Evolutionary conservation across 2,888 invertebrate genomes (phyloP).

Genomic region (Diabrotica balteata): DNA sequence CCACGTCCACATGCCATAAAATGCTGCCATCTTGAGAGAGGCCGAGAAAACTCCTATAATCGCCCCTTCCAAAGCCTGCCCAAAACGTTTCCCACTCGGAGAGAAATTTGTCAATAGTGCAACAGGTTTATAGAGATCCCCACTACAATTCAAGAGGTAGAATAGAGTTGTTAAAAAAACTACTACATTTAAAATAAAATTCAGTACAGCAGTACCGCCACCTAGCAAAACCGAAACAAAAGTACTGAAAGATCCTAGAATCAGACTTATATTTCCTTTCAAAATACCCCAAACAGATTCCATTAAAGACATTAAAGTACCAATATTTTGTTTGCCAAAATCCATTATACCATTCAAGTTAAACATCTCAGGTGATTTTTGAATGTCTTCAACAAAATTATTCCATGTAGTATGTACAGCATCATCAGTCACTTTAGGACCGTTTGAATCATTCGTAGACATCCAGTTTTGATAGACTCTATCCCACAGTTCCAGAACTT

Average conservation of each 20-base stretch:
- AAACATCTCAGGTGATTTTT: conserved; percentile 78
- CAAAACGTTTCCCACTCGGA: conserved; percentile 80
- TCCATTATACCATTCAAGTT: conserved; percentile 76
- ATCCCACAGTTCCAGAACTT: conserved; percentile 93
- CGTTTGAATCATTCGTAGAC: conserved; percentile 69
- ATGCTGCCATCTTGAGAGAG: conserved; percentile 94
- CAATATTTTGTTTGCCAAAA: conserved; percentile 90
- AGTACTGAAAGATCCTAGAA: conserved; percentile 85
- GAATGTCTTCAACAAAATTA: conserved; percentile 72
- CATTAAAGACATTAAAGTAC: conserved; percentile 84
- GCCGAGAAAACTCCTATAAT: conserved; percentile 95
- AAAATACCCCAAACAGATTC: conserved; percentile 89
- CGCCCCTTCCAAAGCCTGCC: conserved; percentile 83
- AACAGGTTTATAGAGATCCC: conserved; percentile 89
- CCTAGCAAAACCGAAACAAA: conserved; percentile 86
- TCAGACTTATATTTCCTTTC: conserved; percentile 89
- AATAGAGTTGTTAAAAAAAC: conserved; percentile 97
- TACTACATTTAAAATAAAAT: conserved; percentile 84
- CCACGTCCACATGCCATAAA: conserved; percentile 99
- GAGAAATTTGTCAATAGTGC: conserved; percentile 85
- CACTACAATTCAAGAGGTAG: conserved; percentile 89
- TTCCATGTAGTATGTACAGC: conserved; percentile 79
- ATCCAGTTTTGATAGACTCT: conserved; percentile 92
- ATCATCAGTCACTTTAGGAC: conserved; percentile 76
- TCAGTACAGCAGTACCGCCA: conserved; percentile 88